Evolutionary conservation across 2,113 vertebrate genomes (phyloP).

Genomic region (Microtus richardsoni): DNA sequence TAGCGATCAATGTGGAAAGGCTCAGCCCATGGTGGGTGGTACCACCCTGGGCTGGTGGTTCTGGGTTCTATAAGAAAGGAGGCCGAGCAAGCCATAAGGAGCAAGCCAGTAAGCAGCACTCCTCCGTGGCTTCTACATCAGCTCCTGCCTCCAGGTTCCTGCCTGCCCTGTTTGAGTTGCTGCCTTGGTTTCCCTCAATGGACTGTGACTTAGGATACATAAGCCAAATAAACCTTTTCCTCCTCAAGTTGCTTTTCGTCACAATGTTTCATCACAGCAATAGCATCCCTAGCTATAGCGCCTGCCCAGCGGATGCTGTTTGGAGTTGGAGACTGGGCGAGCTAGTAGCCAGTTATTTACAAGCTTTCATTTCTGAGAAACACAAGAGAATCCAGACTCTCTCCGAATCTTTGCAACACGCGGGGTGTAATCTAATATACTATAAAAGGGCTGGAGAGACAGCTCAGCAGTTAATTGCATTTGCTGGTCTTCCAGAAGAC

Average conservation of each 20-base stretch:
- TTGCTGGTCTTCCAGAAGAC: not conserved
- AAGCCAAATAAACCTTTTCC: not conserved
- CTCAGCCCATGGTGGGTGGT: not conserved
- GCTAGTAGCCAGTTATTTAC: not conserved
- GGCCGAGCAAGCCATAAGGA: not conserved
- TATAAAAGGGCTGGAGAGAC: not conserved
- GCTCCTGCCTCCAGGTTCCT: not conserved
- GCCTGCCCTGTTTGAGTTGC: not conserved
- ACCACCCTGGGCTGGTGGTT: not conserved
- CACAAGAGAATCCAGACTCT: not conserved
- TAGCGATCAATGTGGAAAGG: not conserved
- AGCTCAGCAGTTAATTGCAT: not conserved
- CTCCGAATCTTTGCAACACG: conserved; percentile 30
- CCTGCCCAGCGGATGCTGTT: not conserved
- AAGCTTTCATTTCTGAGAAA: conserved; percentile 19
- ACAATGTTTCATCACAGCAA: not conserved
- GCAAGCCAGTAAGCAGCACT: not conserved
- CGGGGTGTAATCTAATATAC: not conserved
- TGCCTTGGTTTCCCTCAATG: not conserved
- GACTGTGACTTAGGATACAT: not conserved
- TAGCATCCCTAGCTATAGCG: not conserved
- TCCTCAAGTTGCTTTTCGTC: not conserved
- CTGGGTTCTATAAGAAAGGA: not conserved
- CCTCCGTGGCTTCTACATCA: not conserved
- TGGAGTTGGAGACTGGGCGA: not conserved